Evolutionary conservation across 2,888 invertebrate species (phyloP).

Genomic region (Meteorus colon): DNA sequence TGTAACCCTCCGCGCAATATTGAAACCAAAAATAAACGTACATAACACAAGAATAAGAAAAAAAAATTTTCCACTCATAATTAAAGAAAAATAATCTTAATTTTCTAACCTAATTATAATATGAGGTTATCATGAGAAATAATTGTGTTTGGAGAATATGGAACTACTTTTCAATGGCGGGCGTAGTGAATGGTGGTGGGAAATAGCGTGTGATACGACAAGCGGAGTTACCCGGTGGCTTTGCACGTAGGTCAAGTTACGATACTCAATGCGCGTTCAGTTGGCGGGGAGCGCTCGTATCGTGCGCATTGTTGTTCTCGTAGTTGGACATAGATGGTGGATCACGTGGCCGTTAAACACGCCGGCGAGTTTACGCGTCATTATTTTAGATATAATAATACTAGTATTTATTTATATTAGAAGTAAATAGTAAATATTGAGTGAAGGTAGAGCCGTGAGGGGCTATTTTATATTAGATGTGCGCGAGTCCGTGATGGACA

Average conservation of each 20-base stretch:
- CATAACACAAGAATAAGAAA: constrained; percentile 15
- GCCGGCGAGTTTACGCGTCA: constrained; percentile 74
- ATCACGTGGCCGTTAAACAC: constrained; percentile 65
- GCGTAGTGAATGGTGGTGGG: constrained; percentile 55
- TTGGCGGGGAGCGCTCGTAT: constrained; percentile 68
- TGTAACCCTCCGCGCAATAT: constrained; percentile 59
- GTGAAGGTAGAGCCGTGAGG: constrained; percentile 66
- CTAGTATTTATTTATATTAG: constrained; percentile 71
- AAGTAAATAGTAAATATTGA: constrained; percentile 58
- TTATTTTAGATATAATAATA: constrained; percentile 75
- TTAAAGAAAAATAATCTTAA: constrained; percentile 10
- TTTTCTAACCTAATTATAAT: constrained; percentile 37
- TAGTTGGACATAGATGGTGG: constrained; percentile 62
- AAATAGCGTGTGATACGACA: constrained; percentile 55
- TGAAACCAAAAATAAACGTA: constrained; percentile 16
- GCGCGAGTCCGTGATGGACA: constrained; percentile 81
- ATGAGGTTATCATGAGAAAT: constrained; percentile 9
- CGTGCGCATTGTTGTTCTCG: constrained; percentile 63
- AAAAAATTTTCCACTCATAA: constrained; percentile 8
- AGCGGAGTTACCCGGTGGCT: constrained; percentile 60
- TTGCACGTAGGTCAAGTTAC: constrained; percentile 74
- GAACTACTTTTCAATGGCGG: constrained; percentile 63
- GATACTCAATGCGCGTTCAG: constrained; percentile 66
- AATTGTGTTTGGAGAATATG: constrained; percentile 29
- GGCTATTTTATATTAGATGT: constrained; percentile 65